Evolutionary conservation across 1,140 invertebrate species (phyloP), one percentile per base, ranked within the genome.

Genomic region (Dinothrombium tinctorium): DNA sequence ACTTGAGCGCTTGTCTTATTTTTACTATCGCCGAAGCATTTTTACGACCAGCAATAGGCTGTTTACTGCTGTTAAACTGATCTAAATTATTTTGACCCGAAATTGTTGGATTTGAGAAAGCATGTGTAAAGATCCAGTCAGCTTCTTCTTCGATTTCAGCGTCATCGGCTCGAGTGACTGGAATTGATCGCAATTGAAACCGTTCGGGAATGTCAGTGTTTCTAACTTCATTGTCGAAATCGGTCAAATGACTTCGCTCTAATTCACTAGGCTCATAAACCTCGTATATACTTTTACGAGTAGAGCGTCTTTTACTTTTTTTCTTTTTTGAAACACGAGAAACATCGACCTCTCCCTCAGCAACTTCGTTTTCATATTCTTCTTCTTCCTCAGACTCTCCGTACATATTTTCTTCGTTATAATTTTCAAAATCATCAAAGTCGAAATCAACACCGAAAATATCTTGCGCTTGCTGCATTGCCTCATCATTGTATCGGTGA

Each of bases 361-460:
- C 56, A 12, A 59, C 60, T 17, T 60, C 64, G 26, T 62, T 60
- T 33, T 66, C 61, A 14, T 65, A 57, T 42, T 59, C 60, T 41
- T 58, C 60, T 38, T 59, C 59, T 22, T 55, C 53, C 37, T 64
- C 60, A 40, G 61, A 63, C 31, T 72, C 71, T 12, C 60, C 65
- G 37, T 72, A 71, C 46, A 78, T 74, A 39, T 73, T 73, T 44
- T 72, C 65, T 51, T 78, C 76, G 38, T 76, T 71, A 43, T 69
- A 64, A 39, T 78, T 72, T 40, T 81, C 51, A 11, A 74, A 73
- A 14, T 72, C 71, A 47, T 89, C 82, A 58, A 80, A 94, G 59
- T 99, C 89, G 64, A 96, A 95, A 56, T 96, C 84, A 17, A 95
- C 87, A 41, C 92, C 94, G 60, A 98, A 99, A 49, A 96, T 94